A percentile compares a stretch with the other conserved stretches of the same genome.
Conservation (phyloP, 2,888 invertebrate genomes). For the Byasa hedistus region DNA sequence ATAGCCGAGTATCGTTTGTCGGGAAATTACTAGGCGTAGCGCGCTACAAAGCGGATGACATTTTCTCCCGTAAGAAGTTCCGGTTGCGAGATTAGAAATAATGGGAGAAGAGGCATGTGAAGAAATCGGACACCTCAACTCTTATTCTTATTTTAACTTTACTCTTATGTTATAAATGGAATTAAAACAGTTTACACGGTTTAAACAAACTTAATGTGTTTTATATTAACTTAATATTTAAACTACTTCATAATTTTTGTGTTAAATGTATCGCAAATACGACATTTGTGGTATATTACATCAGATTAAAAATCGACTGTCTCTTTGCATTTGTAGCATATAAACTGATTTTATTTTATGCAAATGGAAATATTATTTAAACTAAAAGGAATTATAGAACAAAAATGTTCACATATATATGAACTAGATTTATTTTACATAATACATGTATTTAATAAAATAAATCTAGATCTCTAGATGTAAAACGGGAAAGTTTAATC, state of each 20-base stretch:
- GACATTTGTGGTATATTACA: too few relatives aligned
- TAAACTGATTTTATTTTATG: too few relatives aligned
- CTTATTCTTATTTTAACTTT: not conserved
- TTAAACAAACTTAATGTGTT: too few relatives aligned
- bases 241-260: too few relatives aligned
- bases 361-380: too few relatives aligned
- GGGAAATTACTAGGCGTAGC: slow-evolving; percentile 38
- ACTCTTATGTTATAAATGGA: not conserved
- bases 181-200: not conserved
- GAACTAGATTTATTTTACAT: too few relatives aligned
- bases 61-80: slow-evolving; percentile 60
- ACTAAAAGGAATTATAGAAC: too few relatives aligned
- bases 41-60: slow-evolving; percentile 36
- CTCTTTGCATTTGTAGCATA: too few relatives aligned
- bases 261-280: too few relatives aligned
- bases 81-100: slow-evolving; percentile 54
- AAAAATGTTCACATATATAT: too few relatives aligned
- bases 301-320: too few relatives aligned
- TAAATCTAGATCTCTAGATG: slow-evolving; percentile 17
- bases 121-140: not conserved
- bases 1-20: slow-evolving; percentile 51
- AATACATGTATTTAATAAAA: slow-evolving; percentile 4
- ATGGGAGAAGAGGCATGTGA: slow-evolving; percentile 36
- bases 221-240: not conserved
- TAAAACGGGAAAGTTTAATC: slow-evolving; percentile 20